phyloP scores from a whole-genome alignment of 2,113 vertebrate species.

The Brachionichthys hirsutus region DNA sequence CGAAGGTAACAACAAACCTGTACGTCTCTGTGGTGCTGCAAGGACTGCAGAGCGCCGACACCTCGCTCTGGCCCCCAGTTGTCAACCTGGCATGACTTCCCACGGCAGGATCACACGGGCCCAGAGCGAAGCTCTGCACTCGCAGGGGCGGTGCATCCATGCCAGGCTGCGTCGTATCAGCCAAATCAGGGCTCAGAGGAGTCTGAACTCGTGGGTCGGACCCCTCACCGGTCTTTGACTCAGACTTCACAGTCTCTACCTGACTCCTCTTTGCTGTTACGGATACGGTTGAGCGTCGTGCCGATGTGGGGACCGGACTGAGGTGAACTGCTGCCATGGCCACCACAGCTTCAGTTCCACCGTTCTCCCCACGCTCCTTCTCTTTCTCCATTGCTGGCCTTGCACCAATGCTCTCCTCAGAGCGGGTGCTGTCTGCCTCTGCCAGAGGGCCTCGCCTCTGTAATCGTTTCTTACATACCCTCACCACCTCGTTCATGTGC shows the following conservation, averaged over 20 bases:
- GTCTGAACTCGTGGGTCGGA: constrained; percentile 42
- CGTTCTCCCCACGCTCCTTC: constrained; percentile 20
- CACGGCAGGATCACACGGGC: constrained; percentile 32
- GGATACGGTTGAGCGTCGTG: constrained; percentile 27
- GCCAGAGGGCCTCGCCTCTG: constrained; percentile 83
- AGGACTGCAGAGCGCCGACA: constrained; percentile 82
- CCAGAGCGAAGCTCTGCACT: constrained; percentile 19
- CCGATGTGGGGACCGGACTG: constrained; percentile 32
- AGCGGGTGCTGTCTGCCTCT: constrained; percentile 92
- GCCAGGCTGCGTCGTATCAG: constrained; percentile 90
- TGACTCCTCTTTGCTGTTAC: constrained; percentile 34
- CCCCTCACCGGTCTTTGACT: constrained; percentile 39
- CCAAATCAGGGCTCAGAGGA: constrained; percentile 75
- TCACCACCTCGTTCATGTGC: constrained; percentile 96
- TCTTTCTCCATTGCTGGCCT: constrained; percentile 36
- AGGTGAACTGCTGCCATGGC: constrained; percentile 23
- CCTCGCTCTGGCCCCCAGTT: constrained; percentile 41
- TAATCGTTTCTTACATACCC: constrained; percentile 89
- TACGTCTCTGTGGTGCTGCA: constrained; percentile 86
- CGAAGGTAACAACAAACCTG: constrained; percentile 28
- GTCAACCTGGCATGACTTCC: constrained; percentile 31
- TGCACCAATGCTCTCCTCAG: constrained; percentile 82
- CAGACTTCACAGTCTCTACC: constrained; percentile 51
- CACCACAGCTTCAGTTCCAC: constrained; percentile 13
- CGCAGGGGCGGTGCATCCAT: constrained; percentile 74